Conservation (phyloP, 2,888 invertebrate species). For the Cistogaster globosa region DNA sequence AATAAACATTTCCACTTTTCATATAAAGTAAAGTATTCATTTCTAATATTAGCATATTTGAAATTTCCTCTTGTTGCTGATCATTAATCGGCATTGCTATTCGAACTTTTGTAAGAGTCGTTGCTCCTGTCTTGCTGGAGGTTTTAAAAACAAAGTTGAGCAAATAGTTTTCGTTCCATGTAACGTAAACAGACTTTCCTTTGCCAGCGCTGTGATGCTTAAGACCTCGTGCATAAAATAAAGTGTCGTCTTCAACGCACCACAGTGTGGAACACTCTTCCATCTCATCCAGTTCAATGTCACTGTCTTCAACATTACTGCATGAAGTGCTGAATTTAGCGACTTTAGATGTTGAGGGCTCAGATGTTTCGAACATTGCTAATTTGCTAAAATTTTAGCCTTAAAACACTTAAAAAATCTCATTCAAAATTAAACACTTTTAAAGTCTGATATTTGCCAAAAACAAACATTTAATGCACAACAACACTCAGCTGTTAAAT, state of each 20-base stretch:
- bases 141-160: constrained; percentile 81
- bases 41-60: constrained; percentile 79
- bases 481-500: too few relatives aligned
- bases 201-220: constrained; percentile 77
- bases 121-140: constrained; percentile 71
- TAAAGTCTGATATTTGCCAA: too few relatives aligned
- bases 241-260: constrained; percentile 79
- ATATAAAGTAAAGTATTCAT: constrained; percentile 79
- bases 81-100: constrained; percentile 71
- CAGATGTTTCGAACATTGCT: constrained; percentile 22
- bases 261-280: constrained; percentile 73
- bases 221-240: constrained; percentile 79
- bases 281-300: constrained; percentile 37
- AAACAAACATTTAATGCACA: too few relatives aligned
- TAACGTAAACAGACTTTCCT: constrained; percentile 79
- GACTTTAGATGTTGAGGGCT: constrained; percentile 24
- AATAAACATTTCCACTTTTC: constrained; percentile 78
- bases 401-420: background rate
- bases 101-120: constrained; percentile 77
- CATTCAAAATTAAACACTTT: background rate
- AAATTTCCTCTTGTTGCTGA: constrained; percentile 71
- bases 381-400: background rate
- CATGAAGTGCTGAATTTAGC: background rate
- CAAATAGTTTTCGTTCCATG: constrained; percentile 80
- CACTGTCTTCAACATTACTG: constrained; percentile 15